Conservation (phyloP, 2,113 vertebrate species). For the Pantherophis guttatus region DNA sequence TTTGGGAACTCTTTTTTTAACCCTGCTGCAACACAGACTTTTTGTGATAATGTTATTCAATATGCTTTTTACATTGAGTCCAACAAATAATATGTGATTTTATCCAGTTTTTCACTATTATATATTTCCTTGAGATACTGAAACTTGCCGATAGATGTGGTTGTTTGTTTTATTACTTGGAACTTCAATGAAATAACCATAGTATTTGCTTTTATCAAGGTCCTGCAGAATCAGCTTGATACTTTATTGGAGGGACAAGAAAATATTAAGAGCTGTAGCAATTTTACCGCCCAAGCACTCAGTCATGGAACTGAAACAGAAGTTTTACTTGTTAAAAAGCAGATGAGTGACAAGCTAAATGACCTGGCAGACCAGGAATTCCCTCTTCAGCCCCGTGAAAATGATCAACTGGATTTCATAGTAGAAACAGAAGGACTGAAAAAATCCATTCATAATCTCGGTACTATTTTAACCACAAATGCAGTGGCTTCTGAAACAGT, state of each 20-base stretch:
- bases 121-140: background rate
- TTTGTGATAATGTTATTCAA: background rate
- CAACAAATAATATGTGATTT: background rate
- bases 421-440: constrained; percentile 92
- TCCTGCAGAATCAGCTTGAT: constrained; percentile 91
- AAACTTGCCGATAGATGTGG: background rate
- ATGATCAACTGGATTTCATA: constrained; percentile 89
- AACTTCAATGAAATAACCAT: background rate
- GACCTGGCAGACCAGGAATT: constrained; percentile 85
- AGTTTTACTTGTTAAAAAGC: constrained; percentile 94
- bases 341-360: constrained; percentile 90
- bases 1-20: background rate
- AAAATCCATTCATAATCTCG: constrained; percentile 95
- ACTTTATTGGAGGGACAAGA: constrained; percentile 89
- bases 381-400: constrained; percentile 88
- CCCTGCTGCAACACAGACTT: background rate
- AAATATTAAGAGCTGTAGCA: constrained; percentile 90
- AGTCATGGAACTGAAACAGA: constrained; percentile 90
- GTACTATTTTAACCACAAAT: constrained; percentile 90
- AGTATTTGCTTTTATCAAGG: constrained; percentile 67
- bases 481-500: constrained; percentile 91
- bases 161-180: background rate
- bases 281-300: constrained; percentile 90
- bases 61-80: background rate
- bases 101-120: background rate